A percentile compares a stretch with the other conserved stretches of the same genome.
These are phyloP conservation scores for Apeltes quadracus DNA, from an alignment of 2,113 vertebrate genomes.

Conservation along the genomic window DNA sequence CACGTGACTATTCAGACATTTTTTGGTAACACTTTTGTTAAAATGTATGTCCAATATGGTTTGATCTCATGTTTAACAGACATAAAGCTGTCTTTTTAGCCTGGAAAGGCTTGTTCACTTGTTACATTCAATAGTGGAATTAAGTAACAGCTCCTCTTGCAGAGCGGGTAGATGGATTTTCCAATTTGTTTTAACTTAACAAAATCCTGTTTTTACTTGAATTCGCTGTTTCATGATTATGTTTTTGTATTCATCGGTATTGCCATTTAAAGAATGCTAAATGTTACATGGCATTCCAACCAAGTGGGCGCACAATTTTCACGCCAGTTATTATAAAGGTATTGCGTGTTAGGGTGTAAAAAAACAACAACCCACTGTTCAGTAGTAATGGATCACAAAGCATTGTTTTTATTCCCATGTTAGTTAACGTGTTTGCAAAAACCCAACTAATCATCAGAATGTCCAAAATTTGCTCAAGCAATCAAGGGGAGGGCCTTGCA, in stretches of 20 bases:
- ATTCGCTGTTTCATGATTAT: constrained; percentile 62
- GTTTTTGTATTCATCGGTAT: constrained; percentile 51
- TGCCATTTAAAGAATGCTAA: constrained; percentile 33
- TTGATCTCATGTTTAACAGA: constrained; percentile 47
- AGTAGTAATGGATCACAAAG: constrained; percentile 54
- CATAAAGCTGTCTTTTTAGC: constrained; percentile 46
- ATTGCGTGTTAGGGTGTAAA: constrained; percentile 20
- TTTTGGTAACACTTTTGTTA: constrained; percentile 40
- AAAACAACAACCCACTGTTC: constrained; percentile 33
- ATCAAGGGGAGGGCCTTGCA: constrained; percentile 63
- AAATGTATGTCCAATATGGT: constrained; percentile 45
- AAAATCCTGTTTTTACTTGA: constrained; percentile 85
- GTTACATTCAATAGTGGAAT: constrained; percentile 48
- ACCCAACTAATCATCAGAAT: constrained; percentile 20
- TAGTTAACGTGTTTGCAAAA: constrained; percentile 55
- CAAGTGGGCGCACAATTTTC: constrained; percentile 47
- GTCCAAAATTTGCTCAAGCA: constrained; percentile 76
- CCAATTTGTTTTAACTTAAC: constrained; percentile 64
- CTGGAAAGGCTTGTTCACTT: constrained; percentile 33
- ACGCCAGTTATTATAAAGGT: constrained; percentile 42
- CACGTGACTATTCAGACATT: constrained; percentile 62
- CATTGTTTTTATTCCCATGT: constrained; percentile 70
- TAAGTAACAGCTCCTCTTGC: constrained; percentile 38
- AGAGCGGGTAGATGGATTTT: constrained; percentile 28
- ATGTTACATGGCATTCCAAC: constrained; percentile 29